phyloP scores from a whole-genome alignment of 2,797 vertebrate species.

The Melanotaenia pygmaea region DNA sequence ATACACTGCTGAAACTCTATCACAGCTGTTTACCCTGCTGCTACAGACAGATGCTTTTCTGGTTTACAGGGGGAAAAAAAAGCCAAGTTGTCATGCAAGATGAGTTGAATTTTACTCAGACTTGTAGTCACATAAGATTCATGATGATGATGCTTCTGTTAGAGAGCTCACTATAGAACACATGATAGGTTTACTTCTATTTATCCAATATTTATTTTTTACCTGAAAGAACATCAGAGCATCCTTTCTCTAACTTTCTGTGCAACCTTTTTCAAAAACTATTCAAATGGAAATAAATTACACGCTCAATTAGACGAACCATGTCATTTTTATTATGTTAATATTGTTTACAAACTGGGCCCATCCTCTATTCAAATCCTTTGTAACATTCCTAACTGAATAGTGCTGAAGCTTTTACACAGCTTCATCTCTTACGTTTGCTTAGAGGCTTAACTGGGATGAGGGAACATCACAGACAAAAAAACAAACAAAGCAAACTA shows the following conservation, averaged over 20 bases:
- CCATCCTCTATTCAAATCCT: constrained; percentile 1
- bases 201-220: constrained; percentile 14
- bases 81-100: constrained; percentile 20
- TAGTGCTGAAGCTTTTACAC: neutral
- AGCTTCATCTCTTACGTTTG: constrained; percentile 7
- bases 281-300: constrained; percentile 39
- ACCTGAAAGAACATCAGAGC: constrained; percentile 30
- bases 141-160: constrained; percentile 32
- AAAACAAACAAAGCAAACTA: neutral
- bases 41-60: constrained; percentile 32
- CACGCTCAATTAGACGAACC: constrained; percentile 32
- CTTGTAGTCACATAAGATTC: constrained; percentile 26
- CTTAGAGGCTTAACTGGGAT: neutral
- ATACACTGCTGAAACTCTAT: constrained; percentile 15
- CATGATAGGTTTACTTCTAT: constrained; percentile 21
- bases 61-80: constrained; percentile 46
- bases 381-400: constrained; percentile 9
- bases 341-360: constrained; percentile 38
- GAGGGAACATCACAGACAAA: neutral
- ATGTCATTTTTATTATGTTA: constrained; percentile 39
- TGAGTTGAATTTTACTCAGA: constrained; percentile 23
- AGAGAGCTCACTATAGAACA: constrained; percentile 19
- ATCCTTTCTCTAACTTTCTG: constrained; percentile 43
- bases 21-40: constrained; percentile 31
- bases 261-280: constrained; percentile 27